These are phyloP conservation scores for Antechinus flavipes DNA, from an alignment of 2,113 vertebrate genomes.

Conservation along the genomic window DNA sequence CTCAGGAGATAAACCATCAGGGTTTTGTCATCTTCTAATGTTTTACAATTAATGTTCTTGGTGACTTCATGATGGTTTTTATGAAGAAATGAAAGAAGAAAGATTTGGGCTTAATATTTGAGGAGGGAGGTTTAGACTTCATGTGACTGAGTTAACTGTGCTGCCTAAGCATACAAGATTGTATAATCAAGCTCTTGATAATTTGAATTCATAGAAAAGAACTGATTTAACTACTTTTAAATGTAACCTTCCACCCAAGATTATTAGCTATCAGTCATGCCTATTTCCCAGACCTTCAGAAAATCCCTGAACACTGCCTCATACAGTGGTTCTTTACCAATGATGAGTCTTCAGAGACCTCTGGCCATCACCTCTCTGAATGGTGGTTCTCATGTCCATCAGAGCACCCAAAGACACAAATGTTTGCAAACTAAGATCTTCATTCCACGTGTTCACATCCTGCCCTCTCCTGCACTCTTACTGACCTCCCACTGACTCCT, in stretches of 20 bases:
- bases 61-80: not conserved
- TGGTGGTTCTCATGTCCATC: no score
- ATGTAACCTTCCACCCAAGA: not conserved
- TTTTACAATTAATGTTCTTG: not conserved
- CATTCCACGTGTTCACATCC: no score
- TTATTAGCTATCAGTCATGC: no score
- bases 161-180: not conserved
- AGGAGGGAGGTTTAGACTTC: not conserved
- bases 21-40: not conserved
- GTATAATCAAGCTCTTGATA: not conserved
- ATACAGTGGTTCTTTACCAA: no score
- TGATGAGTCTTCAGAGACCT: no score
- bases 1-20: not conserved
- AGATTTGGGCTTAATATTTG: not conserved
- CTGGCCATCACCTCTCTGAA: no score
- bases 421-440: no score
- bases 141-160: not conserved
- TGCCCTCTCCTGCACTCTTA: no score
- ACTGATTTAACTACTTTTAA: constrained; percentile 6
- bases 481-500: no score
- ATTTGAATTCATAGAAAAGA: not conserved
- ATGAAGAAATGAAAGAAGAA: not conserved
- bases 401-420: no score
- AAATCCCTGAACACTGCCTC: no score
- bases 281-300: no score